Evolutionary conservation across 2,113 vertebrate species (phyloP), one percentile per base, ranked within the genome.

Genomic region (Percina caprodes): DNA sequence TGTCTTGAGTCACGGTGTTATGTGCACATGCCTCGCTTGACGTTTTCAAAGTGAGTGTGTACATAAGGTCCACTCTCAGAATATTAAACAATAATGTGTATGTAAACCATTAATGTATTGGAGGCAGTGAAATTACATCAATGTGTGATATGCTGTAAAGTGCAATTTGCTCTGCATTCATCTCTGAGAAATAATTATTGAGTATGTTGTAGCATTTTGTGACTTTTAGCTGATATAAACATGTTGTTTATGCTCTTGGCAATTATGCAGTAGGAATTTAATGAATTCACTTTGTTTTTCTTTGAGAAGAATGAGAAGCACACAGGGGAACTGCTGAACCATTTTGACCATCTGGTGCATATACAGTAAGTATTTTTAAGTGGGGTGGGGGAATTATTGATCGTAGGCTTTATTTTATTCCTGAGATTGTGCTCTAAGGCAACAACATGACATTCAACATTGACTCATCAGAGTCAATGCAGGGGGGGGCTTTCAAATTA

Each of bases 61-160:
- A 23, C 39, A 42, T 10, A 42, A 42, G 39, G 39, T 42, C 39
- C 39, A 58, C n/a, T 52, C 30, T 52, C 23, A 49, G 52, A 61
- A 71, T 79, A 26, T 81, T 48, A 0, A 46, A 62, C 18, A 12
- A 3, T 13, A 19, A 26, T 67, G 54, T 74, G 45, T 67, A 39
- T 75, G 46, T 60, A 19, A 74, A 55, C 14, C 24, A 68, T 51
- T 65, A 49, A 54, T n/a, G 26, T 26, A 24, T 48, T 42, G 21
- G 55, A 61, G 21, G 59, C 19, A 55, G 49, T 11, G 14, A 54
- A 33, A 19, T 60, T 39, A 26, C 66, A 61, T 26, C 5, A 62
- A 78, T 15, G 52, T 63, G 67, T 13, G 58, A 63, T 23, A 18
- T 42, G 51, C 67, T 56, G 14, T 56, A 42, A 62, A 23, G 63